Evolutionary conservation across 2,888 invertebrate genomes (phyloP).

Genomic region (Trissonchulus sp.): DNA sequence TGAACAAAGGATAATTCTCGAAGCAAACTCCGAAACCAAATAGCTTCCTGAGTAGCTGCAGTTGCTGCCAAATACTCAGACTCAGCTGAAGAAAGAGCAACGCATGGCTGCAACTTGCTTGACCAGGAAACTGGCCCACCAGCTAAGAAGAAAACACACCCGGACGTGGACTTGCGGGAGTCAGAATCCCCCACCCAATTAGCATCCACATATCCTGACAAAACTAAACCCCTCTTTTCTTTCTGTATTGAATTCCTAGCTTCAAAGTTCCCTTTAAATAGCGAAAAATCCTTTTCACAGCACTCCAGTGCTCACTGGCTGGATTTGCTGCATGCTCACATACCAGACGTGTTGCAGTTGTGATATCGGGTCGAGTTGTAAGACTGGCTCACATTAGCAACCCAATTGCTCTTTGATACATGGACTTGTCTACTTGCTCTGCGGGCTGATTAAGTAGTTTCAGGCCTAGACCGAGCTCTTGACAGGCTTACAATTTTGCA

Average conservation of each 20-base stretch:
- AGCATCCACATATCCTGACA: neutral
- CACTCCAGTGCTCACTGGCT: neutral
- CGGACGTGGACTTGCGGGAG: neutral
- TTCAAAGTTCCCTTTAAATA: neutral
- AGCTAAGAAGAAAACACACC: neutral
- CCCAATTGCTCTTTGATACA: conserved; percentile 41
- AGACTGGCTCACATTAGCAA: neutral
- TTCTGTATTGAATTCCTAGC: neutral
- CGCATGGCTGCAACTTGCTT: neutral
- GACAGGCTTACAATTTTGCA: no score
- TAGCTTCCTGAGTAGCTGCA: neutral
- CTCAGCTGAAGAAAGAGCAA: neutral
- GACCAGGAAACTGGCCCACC: neutral
- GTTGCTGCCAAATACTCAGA: neutral
- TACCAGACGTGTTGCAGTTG: neutral
- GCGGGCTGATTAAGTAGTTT: conserved; percentile 68
- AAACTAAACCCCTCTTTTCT: neutral
- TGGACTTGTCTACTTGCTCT: conserved; percentile 71
- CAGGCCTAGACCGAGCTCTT: conserved; percentile 69
- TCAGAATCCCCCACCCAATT: neutral
- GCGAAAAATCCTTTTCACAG: neutral
- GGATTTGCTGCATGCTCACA: neutral
- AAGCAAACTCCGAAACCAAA: neutral
- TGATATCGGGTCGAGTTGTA: neutral
- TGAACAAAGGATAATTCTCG: neutral